Evolutionary conservation across 2,113 vertebrate species (phyloP).

Genomic region (Etheostoma spectabile): DNA sequence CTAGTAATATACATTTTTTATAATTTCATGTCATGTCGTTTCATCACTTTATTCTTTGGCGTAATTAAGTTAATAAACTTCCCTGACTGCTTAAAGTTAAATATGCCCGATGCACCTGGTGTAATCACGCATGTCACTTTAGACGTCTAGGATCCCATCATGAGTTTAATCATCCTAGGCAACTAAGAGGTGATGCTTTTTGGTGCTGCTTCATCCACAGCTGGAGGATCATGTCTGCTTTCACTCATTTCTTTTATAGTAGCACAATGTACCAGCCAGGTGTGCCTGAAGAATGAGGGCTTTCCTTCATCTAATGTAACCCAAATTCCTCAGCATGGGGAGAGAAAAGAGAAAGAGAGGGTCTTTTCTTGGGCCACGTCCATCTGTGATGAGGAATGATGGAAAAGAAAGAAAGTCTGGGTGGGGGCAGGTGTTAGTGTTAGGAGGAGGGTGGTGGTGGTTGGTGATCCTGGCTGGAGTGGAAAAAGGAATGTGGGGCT

Average conservation of each 20-base stretch:
- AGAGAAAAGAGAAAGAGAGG: slow-evolving; percentile 61
- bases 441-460: slow-evolving; percentile 49
- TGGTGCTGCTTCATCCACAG: slow-evolving; percentile 53
- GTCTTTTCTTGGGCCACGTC: slow-evolving; percentile 65
- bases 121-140: slow-evolving; percentile 49
- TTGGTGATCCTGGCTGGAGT: slow-evolving; percentile 76
- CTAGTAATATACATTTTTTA: background rate
- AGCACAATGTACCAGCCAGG: slow-evolving; percentile 74
- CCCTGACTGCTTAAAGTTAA: background rate
- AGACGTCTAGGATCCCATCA: slow-evolving; percentile 46
- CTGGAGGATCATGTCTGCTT: slow-evolving; percentile 65
- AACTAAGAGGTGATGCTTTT: slow-evolving; percentile 43
- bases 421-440: slow-evolving; percentile 71
- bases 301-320: slow-evolving; percentile 71
- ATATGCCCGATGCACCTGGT: slow-evolving; percentile 47
- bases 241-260: slow-evolving; percentile 67
- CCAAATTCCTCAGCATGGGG: slow-evolving; percentile 72
- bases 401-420: slow-evolving; percentile 49
- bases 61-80: slow-evolving; percentile 13
- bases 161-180: slow-evolving; percentile 47
- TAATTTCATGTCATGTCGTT: slow-evolving; percentile 1
- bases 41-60: slow-evolving; percentile 6
- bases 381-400: slow-evolving; percentile 74
- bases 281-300: slow-evolving; percentile 67
- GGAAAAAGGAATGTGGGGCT: slow-evolving; percentile 83